Percentiles rank a stretch among this genome's conserved stretches.
These are phyloP conservation scores for Galagoides demidoff DNA, from an alignment of 2,797 vertebrate species.

Conservation along the genomic window DNA sequence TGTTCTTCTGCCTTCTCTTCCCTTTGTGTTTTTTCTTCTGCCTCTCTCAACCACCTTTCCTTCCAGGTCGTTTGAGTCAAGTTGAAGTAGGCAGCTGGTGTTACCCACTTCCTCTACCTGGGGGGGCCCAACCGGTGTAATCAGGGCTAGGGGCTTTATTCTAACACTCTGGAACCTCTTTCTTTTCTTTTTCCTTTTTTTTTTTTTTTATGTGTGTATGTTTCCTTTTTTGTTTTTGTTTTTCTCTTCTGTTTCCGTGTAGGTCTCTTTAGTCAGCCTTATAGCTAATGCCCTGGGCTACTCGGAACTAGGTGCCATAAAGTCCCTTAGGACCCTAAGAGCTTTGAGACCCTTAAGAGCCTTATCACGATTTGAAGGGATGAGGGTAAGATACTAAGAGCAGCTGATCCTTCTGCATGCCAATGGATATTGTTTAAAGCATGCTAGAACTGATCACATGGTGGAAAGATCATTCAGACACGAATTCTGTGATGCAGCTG, in stretches of 20 bases:
- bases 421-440: constrained; percentile 95
- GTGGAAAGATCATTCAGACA: constrained; percentile 88
- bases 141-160: constrained; percentile 94
- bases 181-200: constrained; percentile 89
- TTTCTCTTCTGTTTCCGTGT: constrained; percentile 95
- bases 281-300: constrained; percentile 99
- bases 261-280: constrained; percentile 99
- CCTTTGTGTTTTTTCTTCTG: constrained; percentile 87
- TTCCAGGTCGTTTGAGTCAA: constrained; percentile 98
- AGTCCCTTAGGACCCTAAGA: constrained; percentile 99
- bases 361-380: constrained; percentile 99
- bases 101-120: constrained; percentile 85
- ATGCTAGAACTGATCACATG: constrained; percentile 98
- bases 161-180: constrained; percentile 99
- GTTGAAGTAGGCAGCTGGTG: constrained; percentile 92
- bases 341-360: constrained; percentile 99
- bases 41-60: constrained; percentile 97
- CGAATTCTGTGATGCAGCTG: constrained; percentile 96
- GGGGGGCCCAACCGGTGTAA: constrained; percentile 69
- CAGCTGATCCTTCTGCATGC: constrained; percentile 98
- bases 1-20: constrained; percentile 89
- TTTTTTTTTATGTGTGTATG: constrained; percentile 74
- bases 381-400: constrained; percentile 99
- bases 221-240: constrained; percentile 89
- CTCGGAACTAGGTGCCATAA: constrained; percentile 99